A percentile compares a stretch with the other conserved stretches of the same genome.
phyloP scores from a whole-genome alignment of 2,888 invertebrate species.

The Synergus umbraculus region DNA sequence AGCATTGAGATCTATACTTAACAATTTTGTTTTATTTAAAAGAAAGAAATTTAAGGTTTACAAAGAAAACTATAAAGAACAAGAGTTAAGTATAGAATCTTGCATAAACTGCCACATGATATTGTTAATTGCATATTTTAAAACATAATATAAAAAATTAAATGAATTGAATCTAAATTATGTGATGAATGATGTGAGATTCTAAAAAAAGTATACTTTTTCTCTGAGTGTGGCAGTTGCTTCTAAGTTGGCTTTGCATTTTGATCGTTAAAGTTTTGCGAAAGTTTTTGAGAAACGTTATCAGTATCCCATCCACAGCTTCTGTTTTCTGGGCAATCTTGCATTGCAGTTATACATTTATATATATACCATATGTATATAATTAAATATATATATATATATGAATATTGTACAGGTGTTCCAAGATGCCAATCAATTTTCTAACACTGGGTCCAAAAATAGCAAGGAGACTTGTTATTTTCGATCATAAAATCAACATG shows the following conservation, averaged over 20 bases:
- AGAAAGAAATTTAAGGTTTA: not conserved
- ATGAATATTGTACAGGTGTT: conserved; percentile 54
- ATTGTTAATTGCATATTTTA: conserved; percentile 55
- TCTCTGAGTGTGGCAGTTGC: not conserved
- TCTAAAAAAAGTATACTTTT: not conserved
- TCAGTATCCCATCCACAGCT: conserved; percentile 65
- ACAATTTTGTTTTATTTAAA: not conserved
- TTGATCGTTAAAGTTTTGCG: not conserved
- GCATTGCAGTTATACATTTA: conserved; percentile 58
- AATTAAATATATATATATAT: conserved; percentile 40
- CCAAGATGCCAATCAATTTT: conserved; percentile 69
- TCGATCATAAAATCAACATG: conserved; percentile 1
- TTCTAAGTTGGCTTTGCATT: conserved; percentile 1
- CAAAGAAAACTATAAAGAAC: not conserved
- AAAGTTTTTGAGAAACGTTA: not conserved
- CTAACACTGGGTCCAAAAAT: conserved; percentile 54
- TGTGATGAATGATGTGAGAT: conserved; percentile 67
- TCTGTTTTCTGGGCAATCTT: conserved; percentile 65
- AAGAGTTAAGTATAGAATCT: conserved; percentile 47
- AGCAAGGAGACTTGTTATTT: conserved; percentile 19
- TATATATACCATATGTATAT: conserved; percentile 35
- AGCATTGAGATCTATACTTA: conserved; percentile 54
- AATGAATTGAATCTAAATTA: conserved; percentile 69
- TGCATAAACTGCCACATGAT: conserved; percentile 63
- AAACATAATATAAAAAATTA: conserved; percentile 57